Evolutionary conservation across 2,888 invertebrate species (phyloP).

Genomic region (Heliconius sara): DNA sequence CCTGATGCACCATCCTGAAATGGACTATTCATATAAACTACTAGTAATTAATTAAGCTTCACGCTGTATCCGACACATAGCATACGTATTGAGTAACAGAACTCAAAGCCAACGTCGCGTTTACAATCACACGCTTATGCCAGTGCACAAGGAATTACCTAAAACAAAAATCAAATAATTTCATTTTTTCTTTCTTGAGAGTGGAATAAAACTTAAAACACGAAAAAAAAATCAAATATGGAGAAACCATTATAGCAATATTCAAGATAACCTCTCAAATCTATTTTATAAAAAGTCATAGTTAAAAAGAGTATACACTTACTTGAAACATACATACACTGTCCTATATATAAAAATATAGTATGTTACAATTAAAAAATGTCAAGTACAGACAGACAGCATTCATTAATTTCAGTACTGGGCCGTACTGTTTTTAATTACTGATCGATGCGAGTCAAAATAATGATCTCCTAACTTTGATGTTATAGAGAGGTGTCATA

Average conservation of each 20-base stretch:
- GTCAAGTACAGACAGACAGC: background rate
- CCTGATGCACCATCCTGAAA: too few relatives aligned
- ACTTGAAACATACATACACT: background rate
- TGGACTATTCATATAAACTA: too few relatives aligned
- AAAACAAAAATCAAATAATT: too few relatives aligned
- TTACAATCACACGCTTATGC: background rate
- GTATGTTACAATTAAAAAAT: background rate
- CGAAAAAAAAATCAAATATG: too few relatives aligned
- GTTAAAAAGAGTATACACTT: background rate
- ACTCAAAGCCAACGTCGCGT: background rate
- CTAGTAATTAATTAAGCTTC: too few relatives aligned
- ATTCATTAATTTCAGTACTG: conserved; percentile 50
- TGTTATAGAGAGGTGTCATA: conserved; percentile 11
- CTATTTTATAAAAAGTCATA: background rate
- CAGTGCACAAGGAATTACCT: too few relatives aligned
- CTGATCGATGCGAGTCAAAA: conserved; percentile 60
- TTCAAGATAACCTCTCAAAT: too few relatives aligned
- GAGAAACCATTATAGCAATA: too few relatives aligned
- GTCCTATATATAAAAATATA: background rate
- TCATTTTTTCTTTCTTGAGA: too few relatives aligned
- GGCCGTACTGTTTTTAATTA: conserved; percentile 73
- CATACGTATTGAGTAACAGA: too few relatives aligned
- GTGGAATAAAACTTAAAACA: too few relatives aligned
- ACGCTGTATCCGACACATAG: too few relatives aligned
- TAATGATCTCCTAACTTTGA: conserved; percentile 56